phyloP scores from a whole-genome alignment of 2,797 vertebrate genomes.

The Gallinago solitaria region DNA sequence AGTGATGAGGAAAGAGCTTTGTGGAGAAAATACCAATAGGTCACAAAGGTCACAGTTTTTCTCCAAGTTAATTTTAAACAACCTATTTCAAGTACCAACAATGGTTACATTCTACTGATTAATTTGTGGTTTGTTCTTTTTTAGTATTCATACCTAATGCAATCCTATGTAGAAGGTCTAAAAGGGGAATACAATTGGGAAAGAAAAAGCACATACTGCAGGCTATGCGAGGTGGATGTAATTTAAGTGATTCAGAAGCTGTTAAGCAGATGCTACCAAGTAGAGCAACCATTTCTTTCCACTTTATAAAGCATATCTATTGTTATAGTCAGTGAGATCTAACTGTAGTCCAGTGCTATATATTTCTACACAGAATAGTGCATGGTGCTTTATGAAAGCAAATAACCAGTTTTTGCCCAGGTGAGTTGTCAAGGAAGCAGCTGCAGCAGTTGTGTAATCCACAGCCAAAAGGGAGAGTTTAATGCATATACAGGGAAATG shows the following conservation, averaged over 20 bases:
- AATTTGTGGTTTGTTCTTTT: not conserved
- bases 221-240: not conserved
- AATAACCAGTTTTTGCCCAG: not conserved
- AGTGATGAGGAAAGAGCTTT: not conserved
- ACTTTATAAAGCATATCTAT: not conserved
- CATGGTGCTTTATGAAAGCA: not conserved
- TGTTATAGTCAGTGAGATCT: not conserved
- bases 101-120: not conserved
- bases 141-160: not conserved
- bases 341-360: not conserved
- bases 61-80: not conserved
- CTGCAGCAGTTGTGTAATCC: not conserved
- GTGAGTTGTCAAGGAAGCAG: not conserved
- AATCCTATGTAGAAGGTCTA: not conserved
- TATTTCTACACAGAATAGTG: not conserved
- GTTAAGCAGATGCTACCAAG: slow-evolving; percentile 8
- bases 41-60: not conserved
- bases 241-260: not conserved
- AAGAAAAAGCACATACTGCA: not conserved
- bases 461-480: not conserved
- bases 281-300: not conserved
- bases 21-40: not conserved
- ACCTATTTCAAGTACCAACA: not conserved
- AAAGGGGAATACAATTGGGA: not conserved
- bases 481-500: not conserved